Evolutionary conservation across 2,888 invertebrate species (phyloP), one percentile per base, ranked within the genome.

Genomic region (Cephalotes varians): DNA sequence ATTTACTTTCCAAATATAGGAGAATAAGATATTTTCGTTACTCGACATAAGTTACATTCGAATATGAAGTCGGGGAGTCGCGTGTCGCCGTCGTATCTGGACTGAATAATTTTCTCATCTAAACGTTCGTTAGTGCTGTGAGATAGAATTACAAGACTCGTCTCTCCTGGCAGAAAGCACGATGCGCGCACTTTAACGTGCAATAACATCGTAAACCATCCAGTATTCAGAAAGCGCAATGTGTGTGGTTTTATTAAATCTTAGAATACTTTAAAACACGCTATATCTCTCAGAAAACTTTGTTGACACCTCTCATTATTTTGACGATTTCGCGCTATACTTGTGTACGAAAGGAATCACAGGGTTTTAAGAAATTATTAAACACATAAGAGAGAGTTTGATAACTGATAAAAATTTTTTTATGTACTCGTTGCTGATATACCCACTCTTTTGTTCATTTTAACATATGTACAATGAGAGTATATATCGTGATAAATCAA

Each of bases 61-160:
- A 82, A 47, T 31, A 40, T 54, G 44, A 81, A 64, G 49, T 74
- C 40, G 51, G 56, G 65, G 72, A 58, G 54, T 79, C 47, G 62
- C 67, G 65, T 71, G 84, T 80, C 64, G 60, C 80, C 6, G 31
- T 77, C 21, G 67, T 69, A 51, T 40, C 71, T 31, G 86, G 73
- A 84, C 77, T 81, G 67, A 85, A 86, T 44, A 65, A 85, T 83
- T n/a, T 76, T 85, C 72, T 90, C 74, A 82, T 81, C 80, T 77
- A 84, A 83, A 83, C 71, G 85, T 90, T 90, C 82, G 82, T 90
- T 90, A 90, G 90, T 90, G 88, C 85, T 90, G 87, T 88, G 90
- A 90, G 89, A 87, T 79, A 67, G n/a, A 64, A 69, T 88, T 82
- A 84, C n/a, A n/a, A n/a, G n/a, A n/a, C 51, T 62, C 72, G 65